A percentile compares a stretch with the other conserved stretches of the same genome.
Conservation (phyloP, 2,888 invertebrate genomes). For the Lepeophtheirus nordmannii region DNA sequence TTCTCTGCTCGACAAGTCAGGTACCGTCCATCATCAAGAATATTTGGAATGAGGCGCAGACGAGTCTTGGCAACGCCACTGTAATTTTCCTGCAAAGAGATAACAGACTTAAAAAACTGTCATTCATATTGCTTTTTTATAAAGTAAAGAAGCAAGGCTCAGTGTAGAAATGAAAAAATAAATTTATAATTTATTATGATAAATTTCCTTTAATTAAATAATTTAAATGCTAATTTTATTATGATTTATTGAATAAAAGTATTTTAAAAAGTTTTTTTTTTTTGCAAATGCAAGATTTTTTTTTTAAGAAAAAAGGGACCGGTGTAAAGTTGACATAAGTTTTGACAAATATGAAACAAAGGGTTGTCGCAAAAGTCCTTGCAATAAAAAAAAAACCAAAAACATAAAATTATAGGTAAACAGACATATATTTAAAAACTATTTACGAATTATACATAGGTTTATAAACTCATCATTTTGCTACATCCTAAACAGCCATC, state of each 20-base stretch:
- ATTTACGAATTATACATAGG: too few relatives aligned
- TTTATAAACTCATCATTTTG: too few relatives aligned
- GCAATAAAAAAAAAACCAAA: too few relatives aligned
- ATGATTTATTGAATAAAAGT: background rate
- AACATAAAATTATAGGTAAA: too few relatives aligned
- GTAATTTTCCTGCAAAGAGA: conserved; percentile 12
- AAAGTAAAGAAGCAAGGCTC: background rate
- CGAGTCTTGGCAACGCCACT: conserved; percentile 62
- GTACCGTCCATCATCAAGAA: conserved; percentile 73
- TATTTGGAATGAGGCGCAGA: conserved; percentile 69
- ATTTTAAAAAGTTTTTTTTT: background rate
- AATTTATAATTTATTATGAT: background rate
- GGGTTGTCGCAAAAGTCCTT: too few relatives aligned
- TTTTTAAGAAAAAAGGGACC: too few relatives aligned
- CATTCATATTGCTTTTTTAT: background rate
- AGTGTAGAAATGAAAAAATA: background rate
- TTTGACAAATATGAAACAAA: too few relatives aligned
- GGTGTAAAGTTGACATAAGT: too few relatives aligned
- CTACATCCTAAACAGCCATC: too few relatives aligned
- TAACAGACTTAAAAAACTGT: background rate
- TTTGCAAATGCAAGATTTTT: too few relatives aligned
- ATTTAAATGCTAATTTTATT: background rate
- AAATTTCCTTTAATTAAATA: background rate
- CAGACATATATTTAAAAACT: too few relatives aligned
- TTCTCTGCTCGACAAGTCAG: conserved; percentile 79